These are phyloP conservation scores for Carpatolechia fugitivella DNA, from an alignment of 2,888 invertebrate species.

Conservation along the genomic window DNA sequence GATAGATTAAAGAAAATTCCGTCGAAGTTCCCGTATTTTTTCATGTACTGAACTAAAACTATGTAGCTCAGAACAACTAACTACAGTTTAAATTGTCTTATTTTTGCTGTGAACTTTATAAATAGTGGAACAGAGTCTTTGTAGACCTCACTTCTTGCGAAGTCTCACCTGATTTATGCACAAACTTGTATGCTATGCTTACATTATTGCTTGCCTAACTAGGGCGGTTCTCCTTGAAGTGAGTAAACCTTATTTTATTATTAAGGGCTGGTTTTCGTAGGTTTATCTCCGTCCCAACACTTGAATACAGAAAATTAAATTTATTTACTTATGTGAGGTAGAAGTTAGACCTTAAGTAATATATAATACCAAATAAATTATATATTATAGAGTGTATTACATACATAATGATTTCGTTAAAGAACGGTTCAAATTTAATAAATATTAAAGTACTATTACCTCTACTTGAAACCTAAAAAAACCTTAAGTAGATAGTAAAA, in stretches of 20 bases:
- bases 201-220: slow-evolving; percentile 5
- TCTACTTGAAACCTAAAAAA: no score
- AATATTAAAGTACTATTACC: no score
- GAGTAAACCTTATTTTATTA: not conserved
- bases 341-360: no score
- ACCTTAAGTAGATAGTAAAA: not conserved
- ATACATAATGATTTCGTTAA: no score
- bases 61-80: not conserved
- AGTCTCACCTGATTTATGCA: slow-evolving; percentile 6
- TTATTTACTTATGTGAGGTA: no score
- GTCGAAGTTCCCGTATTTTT: no score
- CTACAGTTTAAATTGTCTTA: not conserved
- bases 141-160: not conserved
- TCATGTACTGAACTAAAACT: not conserved
- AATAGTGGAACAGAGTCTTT: slow-evolving; percentile 1
- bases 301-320: no score
- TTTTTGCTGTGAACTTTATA: slow-evolving; percentile 6
- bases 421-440: no score
- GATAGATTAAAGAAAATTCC: no score
- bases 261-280: not conserved
- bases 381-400: no score
- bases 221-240: not conserved
- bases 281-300: not conserved
- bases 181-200: slow-evolving; percentile 7
- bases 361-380: no score